These are phyloP conservation scores for Ispidina lecontei DNA, from an alignment of 2,797 vertebrate species.

Conservation along the genomic window DNA sequence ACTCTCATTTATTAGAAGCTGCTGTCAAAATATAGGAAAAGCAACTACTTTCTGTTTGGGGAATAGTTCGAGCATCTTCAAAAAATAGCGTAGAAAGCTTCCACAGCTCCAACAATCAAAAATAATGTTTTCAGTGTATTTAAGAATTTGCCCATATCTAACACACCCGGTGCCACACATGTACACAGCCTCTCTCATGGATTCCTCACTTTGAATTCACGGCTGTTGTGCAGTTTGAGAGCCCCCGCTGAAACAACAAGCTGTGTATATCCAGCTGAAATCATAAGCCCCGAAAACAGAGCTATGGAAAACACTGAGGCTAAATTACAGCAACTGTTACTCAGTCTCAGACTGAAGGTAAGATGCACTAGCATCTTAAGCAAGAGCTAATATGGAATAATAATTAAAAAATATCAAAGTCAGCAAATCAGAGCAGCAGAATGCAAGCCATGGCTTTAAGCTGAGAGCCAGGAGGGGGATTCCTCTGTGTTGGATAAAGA, in stretches of 20 bases:
- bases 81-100: neutral
- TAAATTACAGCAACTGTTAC: neutral
- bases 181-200: fast-evolving
- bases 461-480: slow-evolving; percentile 13
- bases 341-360: neutral
- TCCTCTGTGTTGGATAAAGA: neutral
- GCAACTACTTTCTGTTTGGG: slow-evolving; percentile 25
- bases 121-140: neutral
- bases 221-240: neutral
- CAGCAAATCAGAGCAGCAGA: slow-evolving; percentile 30
- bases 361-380: neutral
- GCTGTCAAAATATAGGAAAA: slow-evolving; percentile 15
- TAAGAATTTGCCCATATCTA: neutral
- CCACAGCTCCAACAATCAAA: neutral
- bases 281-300: neutral
- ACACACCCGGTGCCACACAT: neutral
- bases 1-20: neutral
- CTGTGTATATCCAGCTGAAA: neutral
- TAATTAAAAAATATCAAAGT: slow-evolving; percentile 17
- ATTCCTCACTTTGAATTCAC: neutral
- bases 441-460: neutral
- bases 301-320: fast-evolving
- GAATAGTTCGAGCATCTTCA: neutral
- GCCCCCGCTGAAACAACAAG: neutral
- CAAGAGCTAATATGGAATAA: neutral